phyloP scores from a whole-genome alignment of 2,888 invertebrate species.

The Tuberolachnus salignus region DNA sequence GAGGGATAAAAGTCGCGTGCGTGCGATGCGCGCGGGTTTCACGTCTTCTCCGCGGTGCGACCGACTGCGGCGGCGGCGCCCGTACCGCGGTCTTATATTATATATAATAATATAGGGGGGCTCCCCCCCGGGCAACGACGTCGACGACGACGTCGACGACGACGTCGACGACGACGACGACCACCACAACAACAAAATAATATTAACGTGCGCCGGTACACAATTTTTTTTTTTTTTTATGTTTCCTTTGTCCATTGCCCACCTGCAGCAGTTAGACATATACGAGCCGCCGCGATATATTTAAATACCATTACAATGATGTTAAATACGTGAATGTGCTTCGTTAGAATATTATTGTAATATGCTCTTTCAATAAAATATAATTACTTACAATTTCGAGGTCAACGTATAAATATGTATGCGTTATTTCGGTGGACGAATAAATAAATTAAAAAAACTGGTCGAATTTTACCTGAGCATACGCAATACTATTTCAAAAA shows the following conservation, averaged over 20 bases:
- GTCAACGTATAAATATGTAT: not conserved
- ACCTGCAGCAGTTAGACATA: no score
- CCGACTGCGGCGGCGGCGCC: not conserved
- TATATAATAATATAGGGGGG: no score
- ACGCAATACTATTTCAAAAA: not conserved
- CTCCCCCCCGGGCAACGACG: no score
- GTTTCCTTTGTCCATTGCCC: no score
- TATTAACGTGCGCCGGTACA: not conserved
- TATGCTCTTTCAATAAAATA: no score
- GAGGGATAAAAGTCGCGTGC: not conserved
- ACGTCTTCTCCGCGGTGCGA: not conserved
- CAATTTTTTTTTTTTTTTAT: no score
- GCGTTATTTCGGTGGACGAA: no score
- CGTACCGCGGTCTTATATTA: no score
- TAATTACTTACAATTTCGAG: not conserved
- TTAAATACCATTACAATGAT: not conserved
- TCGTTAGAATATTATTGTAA: not conserved
- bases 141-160: not conserved
- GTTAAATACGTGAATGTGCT: not conserved
- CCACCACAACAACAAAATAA: not conserved
- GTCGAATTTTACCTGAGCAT: not conserved
- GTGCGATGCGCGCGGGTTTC: not conserved
- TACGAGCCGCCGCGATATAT: no score
- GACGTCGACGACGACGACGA: not conserved
- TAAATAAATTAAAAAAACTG: not conserved